Evolutionary conservation across 2,113 vertebrate genomes (phyloP).

Genomic region (Tursiops truncatus): DNA sequence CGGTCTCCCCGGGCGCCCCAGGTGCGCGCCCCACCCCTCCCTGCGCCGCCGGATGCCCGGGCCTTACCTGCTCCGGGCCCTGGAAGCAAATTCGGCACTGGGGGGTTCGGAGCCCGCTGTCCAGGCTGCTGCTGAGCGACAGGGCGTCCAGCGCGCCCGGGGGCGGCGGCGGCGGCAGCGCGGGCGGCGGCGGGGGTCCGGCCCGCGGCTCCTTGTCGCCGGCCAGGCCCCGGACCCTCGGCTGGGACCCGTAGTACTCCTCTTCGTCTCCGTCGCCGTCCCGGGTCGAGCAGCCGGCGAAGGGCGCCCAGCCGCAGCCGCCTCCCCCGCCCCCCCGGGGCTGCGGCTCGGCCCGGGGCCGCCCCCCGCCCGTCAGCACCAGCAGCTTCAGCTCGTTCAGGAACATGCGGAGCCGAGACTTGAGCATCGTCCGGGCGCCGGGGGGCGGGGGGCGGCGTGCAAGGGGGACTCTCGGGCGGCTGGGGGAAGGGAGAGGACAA

Average conservation of each 20-base stretch:
- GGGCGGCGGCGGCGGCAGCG: conserved; percentile 80
- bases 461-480: conserved; percentile 6
- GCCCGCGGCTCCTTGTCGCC: conserved; percentile 86
- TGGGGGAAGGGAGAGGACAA: conserved; percentile 6
- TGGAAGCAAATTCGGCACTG: conserved; percentile 97
- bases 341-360: conserved; percentile 88
- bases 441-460: conserved; percentile 59
- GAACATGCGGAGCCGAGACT: conserved; percentile 98
- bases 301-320: conserved; percentile 92
- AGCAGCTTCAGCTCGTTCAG: conserved; percentile 97
- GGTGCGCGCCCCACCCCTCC: conserved; percentile 54
- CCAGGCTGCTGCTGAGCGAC: conserved; percentile 91
- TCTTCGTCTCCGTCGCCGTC: conserved; percentile 92
- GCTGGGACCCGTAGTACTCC: conserved; percentile 92
- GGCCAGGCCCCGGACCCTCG: conserved; percentile 85
- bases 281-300: conserved; percentile 89
- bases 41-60: not conserved
- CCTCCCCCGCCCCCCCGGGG: conserved; percentile 86
- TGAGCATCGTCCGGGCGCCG: conserved; percentile 90
- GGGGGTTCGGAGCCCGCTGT: conserved; percentile 92
- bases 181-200: conserved; percentile 83
- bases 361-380: conserved; percentile 94
- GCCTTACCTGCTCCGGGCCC: conserved; percentile 92
- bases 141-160: conserved; percentile 89
- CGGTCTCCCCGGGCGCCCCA: not conserved